phyloP scores from a whole-genome alignment of 2,113 vertebrate species.

The Tyto alba region DNA sequence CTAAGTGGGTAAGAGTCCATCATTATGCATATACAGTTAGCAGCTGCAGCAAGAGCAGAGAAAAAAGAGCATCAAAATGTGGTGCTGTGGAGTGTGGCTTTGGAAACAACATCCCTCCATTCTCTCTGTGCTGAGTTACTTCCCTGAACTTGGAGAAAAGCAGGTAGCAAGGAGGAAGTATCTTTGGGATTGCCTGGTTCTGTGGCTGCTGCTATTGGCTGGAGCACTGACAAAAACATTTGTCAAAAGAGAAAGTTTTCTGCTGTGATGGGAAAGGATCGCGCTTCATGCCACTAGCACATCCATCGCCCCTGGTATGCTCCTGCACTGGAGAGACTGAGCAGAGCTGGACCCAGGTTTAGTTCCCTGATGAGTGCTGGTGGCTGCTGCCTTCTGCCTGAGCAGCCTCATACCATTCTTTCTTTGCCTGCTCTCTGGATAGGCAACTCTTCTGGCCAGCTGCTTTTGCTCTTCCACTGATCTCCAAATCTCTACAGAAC shows the following conservation, averaged over 20 bases:
- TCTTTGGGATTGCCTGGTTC: background rate
- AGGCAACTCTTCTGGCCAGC: background rate
- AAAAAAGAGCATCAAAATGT: background rate
- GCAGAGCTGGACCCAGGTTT: background rate
- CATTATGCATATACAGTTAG: background rate
- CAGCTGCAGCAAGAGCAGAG: background rate
- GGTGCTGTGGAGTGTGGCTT: background rate
- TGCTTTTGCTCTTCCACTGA: background rate
- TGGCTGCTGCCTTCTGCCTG: background rate
- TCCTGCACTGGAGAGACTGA: background rate
- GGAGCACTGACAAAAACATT: background rate
- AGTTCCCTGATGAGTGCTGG: background rate
- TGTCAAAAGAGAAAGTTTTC: background rate
- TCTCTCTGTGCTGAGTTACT: background rate
- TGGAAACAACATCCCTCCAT: background rate
- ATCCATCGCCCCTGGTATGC: background rate
- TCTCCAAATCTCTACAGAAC: background rate
- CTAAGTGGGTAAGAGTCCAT: background rate
- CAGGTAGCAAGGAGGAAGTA: background rate
- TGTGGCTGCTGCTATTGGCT: background rate
- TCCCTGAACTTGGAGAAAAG: background rate
- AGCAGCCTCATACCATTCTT: background rate
- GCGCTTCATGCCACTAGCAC: rapidly evolving
- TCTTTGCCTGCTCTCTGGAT: rapidly evolving
- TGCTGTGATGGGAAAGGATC: background rate